Evolutionary conservation across 1,140 invertebrate species (phyloP), one percentile per base, ranked within the genome.

Genomic region (Drosophila pruinosa): DNA sequence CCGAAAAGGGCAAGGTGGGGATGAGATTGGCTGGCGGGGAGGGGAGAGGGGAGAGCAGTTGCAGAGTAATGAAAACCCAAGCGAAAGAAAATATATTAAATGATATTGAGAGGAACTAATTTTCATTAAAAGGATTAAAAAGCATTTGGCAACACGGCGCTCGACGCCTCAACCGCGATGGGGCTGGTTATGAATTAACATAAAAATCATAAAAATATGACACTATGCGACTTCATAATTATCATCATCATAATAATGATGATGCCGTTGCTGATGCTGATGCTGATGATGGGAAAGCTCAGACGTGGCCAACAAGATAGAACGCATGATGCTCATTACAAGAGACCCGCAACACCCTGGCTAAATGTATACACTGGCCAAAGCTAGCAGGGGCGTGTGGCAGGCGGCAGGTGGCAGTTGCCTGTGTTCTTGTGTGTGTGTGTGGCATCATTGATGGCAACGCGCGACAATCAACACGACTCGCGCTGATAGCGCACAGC

Each of bases 91-190:
- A 89, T 82, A 89, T 89, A 89, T 89, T 89, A 89, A 89, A 89
- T 86, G 81, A 86, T 89, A 89, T 89, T 89, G 86, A 89, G 86
- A 89, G 86, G 81, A 89, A 89, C 86, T 89, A 89, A 89, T 89
- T 89, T 89, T 89, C 86, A 89, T 89, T 89, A 89, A 89, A 89
- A 89, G 86, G 86, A 89, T 89, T 89, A 89, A 89, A 89, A 88
- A 89, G 79, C 78, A 79, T 82, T 85, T 81, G 77, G 81, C 81
- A 59, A 48, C 41, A 50, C 43, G 14, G 52, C 36, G 15, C 36
- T 62, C 75, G 54, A 24, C 12, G 10, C 14, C 39, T 19, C 21
- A 73, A 82, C 64, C 78, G 63, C 74, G 78, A 70, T 47, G 26
- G 59, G 41, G 72, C 65, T 71, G 79, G 58, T 65, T 79, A 80